These are phyloP conservation scores for Bradysia coprophila DNA, from an alignment of 1,140 invertebrate genomes.

Conservation along the genomic window DNA sequence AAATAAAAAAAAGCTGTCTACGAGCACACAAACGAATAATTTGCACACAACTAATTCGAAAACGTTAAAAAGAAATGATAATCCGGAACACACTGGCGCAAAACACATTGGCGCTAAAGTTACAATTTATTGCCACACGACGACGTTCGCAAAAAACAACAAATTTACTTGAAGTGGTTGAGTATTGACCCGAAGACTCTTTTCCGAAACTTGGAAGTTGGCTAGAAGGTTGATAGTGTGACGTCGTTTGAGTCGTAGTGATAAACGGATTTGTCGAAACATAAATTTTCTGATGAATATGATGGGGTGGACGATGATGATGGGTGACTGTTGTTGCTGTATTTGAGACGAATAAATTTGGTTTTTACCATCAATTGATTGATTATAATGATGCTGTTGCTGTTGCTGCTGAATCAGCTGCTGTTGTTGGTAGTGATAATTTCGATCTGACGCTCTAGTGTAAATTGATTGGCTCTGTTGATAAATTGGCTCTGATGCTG, in stretches of 20 bases:
- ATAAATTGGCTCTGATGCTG: conserved; percentile 6
- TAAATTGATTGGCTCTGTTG: not conserved
- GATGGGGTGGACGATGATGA: conserved; percentile 10
- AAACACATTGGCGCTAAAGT: no score
- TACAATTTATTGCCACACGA: no score
- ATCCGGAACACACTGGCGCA: no score
- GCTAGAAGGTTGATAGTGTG: not conserved
- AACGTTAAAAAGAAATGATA: no score
- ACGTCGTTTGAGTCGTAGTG: conserved; percentile 14
- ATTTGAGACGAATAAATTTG: conserved; percentile 1
- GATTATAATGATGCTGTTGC: not conserved
- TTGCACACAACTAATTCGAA: no score
- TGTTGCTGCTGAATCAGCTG: not conserved
- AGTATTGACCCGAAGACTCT: not conserved
- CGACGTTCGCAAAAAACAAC: no score
- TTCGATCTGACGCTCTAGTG: conserved; percentile 12
- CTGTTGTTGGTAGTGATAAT: not conserved
- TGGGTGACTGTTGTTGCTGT: no score
- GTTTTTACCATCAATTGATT: conserved; percentile 3
- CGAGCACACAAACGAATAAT: no score
- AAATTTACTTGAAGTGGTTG: not conserved
- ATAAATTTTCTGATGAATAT: conserved; percentile 23
- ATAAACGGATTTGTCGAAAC: conserved; percentile 25
- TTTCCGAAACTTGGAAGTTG: conserved; percentile 3
- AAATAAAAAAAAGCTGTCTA: no score